These are phyloP conservation scores for Coregonus clupeaformis DNA, from an alignment of 2,113 vertebrate genomes.

Conservation along the genomic window DNA sequence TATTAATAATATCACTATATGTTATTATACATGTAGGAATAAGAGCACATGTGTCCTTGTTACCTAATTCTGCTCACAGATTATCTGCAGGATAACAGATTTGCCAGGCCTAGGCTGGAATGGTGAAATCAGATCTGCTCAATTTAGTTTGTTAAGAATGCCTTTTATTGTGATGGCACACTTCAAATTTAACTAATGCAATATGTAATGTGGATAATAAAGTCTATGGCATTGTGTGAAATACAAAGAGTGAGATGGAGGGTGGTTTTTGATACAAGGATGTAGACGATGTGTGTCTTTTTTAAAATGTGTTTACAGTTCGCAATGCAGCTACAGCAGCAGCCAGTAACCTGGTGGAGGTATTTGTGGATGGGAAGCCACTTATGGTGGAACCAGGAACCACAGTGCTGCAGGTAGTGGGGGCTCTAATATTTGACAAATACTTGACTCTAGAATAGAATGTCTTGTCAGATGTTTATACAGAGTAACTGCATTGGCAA, in stretches of 20 bases:
- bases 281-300: not conserved
- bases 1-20: constrained; percentile 50
- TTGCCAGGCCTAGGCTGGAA: constrained; percentile 31
- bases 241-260: not conserved
- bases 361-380: constrained; percentile 90
- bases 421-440: not conserved
- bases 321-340: constrained; percentile 74
- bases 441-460: not conserved
- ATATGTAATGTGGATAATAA: not conserved
- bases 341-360: constrained; percentile 85
- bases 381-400: constrained; percentile 90
- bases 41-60: not conserved
- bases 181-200: not conserved
- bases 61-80: constrained; percentile 32
- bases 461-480: not conserved
- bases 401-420: constrained; percentile 88
- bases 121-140: constrained; percentile 8
- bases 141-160: not conserved
- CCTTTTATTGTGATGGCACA: not conserved
- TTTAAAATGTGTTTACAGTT: constrained; percentile 60
- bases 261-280: not conserved
- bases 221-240: not conserved
- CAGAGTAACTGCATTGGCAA: not conserved
- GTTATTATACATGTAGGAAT: constrained; percentile 1
- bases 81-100: constrained; percentile 54